Percentiles rank a stretch among this genome's conserved stretches.
These are phyloP conservation scores for Sisyra nigra DNA, from an alignment of 2,888 invertebrate genomes.

Conservation along the genomic window DNA sequence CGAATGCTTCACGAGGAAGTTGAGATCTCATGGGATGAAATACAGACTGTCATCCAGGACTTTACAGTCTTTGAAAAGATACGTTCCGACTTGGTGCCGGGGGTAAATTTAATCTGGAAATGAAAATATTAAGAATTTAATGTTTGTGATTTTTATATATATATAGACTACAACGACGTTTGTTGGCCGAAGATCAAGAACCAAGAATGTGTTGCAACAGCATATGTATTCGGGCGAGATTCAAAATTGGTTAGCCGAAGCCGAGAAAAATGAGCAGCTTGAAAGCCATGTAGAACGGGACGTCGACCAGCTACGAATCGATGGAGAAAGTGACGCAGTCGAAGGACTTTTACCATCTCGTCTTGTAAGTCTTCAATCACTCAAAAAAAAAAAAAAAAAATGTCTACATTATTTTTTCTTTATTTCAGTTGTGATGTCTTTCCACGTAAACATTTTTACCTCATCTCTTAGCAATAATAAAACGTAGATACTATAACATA, in stretches of 20 bases:
- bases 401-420: no score
- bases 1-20: constrained; percentile 61
- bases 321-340: no score
- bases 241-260: constrained; percentile 55
- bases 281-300: not conserved
- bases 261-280: constrained; percentile 23
- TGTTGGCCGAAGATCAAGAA: constrained; percentile 56
- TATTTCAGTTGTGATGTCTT: no score
- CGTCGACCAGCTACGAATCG: no score
- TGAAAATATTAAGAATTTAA: not conserved
- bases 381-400: no score
- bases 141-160: not conserved
- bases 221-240: constrained; percentile 64
- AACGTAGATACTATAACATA: no score
- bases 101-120: constrained; percentile 4
- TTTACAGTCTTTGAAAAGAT: constrained; percentile 32
- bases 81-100: constrained; percentile 26
- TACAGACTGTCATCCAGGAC: constrained; percentile 38
- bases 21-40: constrained; percentile 51
- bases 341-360: no score
- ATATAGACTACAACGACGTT: constrained; percentile 42
- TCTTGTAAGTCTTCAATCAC: no score
- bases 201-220: constrained; percentile 57
- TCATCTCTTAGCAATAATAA: no score
- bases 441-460: no score